Evolutionary conservation across 2,113 vertebrate genomes (phyloP).

Genomic region (Lepisosteus oculatus): DNA sequence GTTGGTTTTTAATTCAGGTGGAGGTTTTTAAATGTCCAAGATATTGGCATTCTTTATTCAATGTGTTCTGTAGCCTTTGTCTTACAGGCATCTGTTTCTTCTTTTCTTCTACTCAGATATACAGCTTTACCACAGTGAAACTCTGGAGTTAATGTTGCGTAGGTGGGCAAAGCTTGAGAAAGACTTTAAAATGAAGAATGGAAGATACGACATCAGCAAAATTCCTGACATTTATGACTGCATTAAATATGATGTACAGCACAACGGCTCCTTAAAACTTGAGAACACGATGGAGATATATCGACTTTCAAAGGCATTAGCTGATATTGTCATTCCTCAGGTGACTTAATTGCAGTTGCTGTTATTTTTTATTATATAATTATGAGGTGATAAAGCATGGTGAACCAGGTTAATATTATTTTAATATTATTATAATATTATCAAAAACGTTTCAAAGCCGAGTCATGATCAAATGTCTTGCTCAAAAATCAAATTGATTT

Average conservation of each 20-base stretch:
- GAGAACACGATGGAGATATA: constrained; percentile 85
- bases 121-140: constrained; percentile 87
- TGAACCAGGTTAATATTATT: neutral
- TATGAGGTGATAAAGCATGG: too few species aligned
- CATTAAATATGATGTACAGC: constrained; percentile 87
- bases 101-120: constrained; percentile 64
- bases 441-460: too few species aligned
- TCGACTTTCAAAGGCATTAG: constrained; percentile 82
- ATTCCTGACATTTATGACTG: constrained; percentile 89
- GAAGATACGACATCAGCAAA: constrained; percentile 86
- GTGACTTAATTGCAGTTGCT: constrained; percentile 43
- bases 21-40: too few species aligned
- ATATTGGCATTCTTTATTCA: too few species aligned
- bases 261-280: constrained; percentile 81
- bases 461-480: too few species aligned
- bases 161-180: constrained; percentile 87
- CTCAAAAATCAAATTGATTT: too few species aligned
- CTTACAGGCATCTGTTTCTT: neutral
- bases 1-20: too few species aligned
- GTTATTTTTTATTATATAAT: neutral
- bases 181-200: constrained; percentile 88
- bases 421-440: neutral
- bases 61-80: neutral
- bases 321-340: constrained; percentile 88
- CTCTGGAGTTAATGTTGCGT: constrained; percentile 82